Evolutionary conservation across 2,113 vertebrate species (phyloP), one percentile per base, ranked within the genome.

Genomic region (Anarrhichthys ocellatus): DNA sequence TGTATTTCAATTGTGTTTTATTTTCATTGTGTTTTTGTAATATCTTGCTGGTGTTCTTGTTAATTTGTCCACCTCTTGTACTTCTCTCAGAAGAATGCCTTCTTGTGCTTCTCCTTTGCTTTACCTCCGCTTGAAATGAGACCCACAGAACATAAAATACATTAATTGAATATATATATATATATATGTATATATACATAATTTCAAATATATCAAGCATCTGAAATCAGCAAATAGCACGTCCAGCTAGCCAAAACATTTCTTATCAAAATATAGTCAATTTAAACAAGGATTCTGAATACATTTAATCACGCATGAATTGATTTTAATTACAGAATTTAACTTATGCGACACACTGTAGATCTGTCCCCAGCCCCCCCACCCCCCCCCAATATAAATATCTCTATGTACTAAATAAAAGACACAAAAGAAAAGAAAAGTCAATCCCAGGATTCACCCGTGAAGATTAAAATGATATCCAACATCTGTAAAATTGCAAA

Each of bases 301-400:
- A 93, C 86, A 88, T 86, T 90, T 90, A 87, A 92, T 91, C 81
- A 91, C 88, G 92, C 88, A 90, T 87, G 56, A 86, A 91, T 87
- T 70, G 78, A 85, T 82, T 85, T 87, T 89, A 91, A 92, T 93
- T 87, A 94, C 90, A 90, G 83, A 88, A 87, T 87, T 93, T 85
- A 88, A 90, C 66, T 88, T 88, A 81, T 85, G 67, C 79, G 72
- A 85, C 84, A 83, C 70, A 81, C 7, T 78, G 86, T 71, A 89
- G 83, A 69, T 86, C 66, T 86, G 70, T 67, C 64, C 76, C 76
- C 58, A 64, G 62, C 77, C 14, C 9, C 71, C 68, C 72, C 79
- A 44, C 4, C 77, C 20, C 18, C 24, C 56, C 27, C 14, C 73
- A 68, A 78, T 90, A 93, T 92, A 93, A 93, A 93, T 93, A 92